phyloP scores from a whole-genome alignment of 2,888 invertebrate genomes.

The Gortyna flavago region DNA sequence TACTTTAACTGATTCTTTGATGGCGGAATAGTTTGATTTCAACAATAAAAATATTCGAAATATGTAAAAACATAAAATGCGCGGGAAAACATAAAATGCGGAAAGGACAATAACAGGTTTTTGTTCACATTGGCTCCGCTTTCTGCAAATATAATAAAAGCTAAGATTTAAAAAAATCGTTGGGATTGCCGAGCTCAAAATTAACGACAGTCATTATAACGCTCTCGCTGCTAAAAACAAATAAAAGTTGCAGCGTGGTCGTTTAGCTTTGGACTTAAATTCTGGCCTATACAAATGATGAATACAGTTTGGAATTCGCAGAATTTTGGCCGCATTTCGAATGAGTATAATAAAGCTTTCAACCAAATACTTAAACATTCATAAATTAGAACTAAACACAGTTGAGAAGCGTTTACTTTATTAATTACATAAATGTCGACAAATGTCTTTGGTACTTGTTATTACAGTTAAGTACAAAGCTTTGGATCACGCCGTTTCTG shows the following conservation, averaged over 20 bases:
- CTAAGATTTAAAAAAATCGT: conserved; percentile 72
- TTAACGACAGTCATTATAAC: conserved; percentile 77
- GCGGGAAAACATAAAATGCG: conserved; percentile 37
- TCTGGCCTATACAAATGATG: conserved; percentile 60
- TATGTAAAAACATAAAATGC: conserved; percentile 8
- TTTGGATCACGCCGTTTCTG: conserved; percentile 49
- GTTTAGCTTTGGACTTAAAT: conserved; percentile 62
- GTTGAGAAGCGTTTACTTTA: conserved; percentile 47
- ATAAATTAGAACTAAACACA: conserved; percentile 63
- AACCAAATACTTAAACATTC: conserved; percentile 55
- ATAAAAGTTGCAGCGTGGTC: conserved; percentile 73
- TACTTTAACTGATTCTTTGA: conserved; percentile 3
- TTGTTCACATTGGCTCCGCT: conserved; percentile 65
- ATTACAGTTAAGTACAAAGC: conserved; percentile 62
- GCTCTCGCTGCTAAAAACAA: conserved; percentile 72
- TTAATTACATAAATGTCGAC: conserved; percentile 61
- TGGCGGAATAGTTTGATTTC: neutral
- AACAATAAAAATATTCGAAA: conserved; percentile 12
- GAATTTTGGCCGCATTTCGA: conserved; percentile 50
- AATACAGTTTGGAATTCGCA: conserved; percentile 51
- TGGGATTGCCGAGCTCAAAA: conserved; percentile 73
- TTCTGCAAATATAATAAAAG: conserved; percentile 71
- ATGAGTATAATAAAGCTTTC: conserved; percentile 49
- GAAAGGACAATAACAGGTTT: conserved; percentile 56
- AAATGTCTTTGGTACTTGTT: conserved; percentile 53